phyloP scores from a whole-genome alignment of 2,888 invertebrate species.

The Drosophila mayaguana region DNA sequence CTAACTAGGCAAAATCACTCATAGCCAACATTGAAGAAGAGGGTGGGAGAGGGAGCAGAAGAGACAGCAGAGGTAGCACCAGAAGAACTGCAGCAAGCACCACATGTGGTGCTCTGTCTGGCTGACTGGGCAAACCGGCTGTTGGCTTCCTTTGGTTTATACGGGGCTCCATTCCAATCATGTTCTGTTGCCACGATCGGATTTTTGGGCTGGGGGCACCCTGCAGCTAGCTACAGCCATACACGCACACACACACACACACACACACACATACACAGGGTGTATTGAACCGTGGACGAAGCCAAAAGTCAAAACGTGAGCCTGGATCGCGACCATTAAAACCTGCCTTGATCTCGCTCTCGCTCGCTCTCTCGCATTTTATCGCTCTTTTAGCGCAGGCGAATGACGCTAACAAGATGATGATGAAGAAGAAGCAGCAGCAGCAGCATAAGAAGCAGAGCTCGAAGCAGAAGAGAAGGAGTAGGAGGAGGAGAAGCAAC shows the following conservation, averaged over 20 bases:
- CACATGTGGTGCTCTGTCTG: constrained; percentile 68
- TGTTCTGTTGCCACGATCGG: constrained; percentile 61
- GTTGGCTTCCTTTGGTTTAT: constrained; percentile 6
- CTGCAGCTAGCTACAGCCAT: constrained; percentile 63
- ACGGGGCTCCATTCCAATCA: constrained; percentile 34
- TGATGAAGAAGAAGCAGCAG: constrained; percentile 24
- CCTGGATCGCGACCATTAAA: constrained; percentile 58
- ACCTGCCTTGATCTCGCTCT: constrained; percentile 56
- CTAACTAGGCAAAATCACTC: constrained; percentile 81
- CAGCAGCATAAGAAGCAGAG: constrained; percentile 18
- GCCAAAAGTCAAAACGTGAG: constrained; percentile 82
- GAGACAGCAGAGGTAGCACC: constrained; percentile 3
- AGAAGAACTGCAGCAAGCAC: constrained; percentile 30
- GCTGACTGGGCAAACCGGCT: constrained; percentile 40
- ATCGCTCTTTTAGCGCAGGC: constrained; percentile 76
- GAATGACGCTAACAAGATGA: constrained; percentile 72
- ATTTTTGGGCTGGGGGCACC: constrained; percentile 59
- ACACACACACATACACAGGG: constrained; percentile 47
- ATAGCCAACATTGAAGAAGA: constrained; percentile 40
- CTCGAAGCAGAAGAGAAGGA: too few species aligned
- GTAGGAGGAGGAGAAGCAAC: constrained; percentile 11
- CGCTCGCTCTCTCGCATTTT: constrained; percentile 46
- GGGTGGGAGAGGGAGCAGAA: rapidly evolving
- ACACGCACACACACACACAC: neutral
- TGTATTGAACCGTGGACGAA: constrained; percentile 72